Base-by-base conservation (phyloP, 2,797 vertebrate species). In the Gastrophryne carolinensis region DNA sequence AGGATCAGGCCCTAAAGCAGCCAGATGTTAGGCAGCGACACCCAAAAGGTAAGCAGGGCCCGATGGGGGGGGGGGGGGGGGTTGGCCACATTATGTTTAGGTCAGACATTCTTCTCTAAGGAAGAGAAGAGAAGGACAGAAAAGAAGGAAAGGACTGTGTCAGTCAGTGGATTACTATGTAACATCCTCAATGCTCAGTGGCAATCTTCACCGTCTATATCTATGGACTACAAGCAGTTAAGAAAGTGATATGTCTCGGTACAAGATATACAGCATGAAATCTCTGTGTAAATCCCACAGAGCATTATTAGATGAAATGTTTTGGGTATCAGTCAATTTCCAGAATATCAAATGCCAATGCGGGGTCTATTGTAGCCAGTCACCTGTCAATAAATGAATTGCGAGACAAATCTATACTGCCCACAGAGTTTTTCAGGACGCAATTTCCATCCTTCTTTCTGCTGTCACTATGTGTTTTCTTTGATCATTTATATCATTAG, bases 311-410 rank as follows among this genome's bases (percentile, higher is more conserved):
- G 29, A 70, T 56, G 53, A 63, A 70, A 63, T 53, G 57, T 66
- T 63, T 70, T 21, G 34, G 58, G 58, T 56, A 50, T 29, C 30
- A 47, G 57, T 70, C 57, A 77, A 29, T 77, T 63, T 52, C 56
- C 39, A 64, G 66, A 77, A 77, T 77, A 65, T 65, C 50, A 71
- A 77, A 71, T 77, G 64, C 71, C 67, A 64, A 71, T 77, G 50
- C 57, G 49, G 10, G 44, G 56, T 44, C 10, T 30, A 47, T 66
- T 50, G 44, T 44, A 76, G 57, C 32, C 47, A 54, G 50, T 13
- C 69, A 57, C n/a, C 29, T 13, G 37, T 70, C 74, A 77, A 71
- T 64, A 29, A 29, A 34, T 32, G 26, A 21, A 69, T 11, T 34
- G 19, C 70, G 65, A 23, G 60, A 71, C 29, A 71, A 41, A 77